phyloP scores from a whole-genome alignment of 1,140 invertebrate species.

The Antheraea pernyi region DNA sequence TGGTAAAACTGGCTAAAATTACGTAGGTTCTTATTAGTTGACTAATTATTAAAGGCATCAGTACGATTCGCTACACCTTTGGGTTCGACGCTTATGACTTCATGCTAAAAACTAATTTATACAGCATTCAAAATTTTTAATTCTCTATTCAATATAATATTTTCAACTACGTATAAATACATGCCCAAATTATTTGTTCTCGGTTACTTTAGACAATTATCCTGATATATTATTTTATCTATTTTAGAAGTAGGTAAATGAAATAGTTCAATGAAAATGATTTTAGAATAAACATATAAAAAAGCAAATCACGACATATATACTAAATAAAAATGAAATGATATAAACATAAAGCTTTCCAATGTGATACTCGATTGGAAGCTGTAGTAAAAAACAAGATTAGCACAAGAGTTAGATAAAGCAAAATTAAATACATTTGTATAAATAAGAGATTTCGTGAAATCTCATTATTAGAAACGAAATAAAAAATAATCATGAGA shows the following conservation, averaged over 20 bases:
- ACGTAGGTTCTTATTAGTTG: conserved; percentile 9
- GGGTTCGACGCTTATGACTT: conserved; percentile 12
- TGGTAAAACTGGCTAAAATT: conserved; percentile 8
- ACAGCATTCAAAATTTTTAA: background rate
- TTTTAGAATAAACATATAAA: background rate
- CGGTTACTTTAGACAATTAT: no score
- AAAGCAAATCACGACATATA: conserved; percentile 2
- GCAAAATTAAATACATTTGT: conserved; percentile 5
- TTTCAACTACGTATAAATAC: conserved; percentile 1
- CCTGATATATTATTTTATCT: no score
- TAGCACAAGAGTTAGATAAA: conserved; percentile 11
- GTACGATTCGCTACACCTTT: conserved; percentile 18
- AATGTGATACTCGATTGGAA: background rate
- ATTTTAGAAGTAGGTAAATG: no score
- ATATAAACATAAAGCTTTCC: background rate
- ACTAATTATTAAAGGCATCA: background rate
- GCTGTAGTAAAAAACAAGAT: background rate
- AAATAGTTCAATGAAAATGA: background rate
- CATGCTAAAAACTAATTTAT: background rate
- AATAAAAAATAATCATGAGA: conserved; percentile 27
- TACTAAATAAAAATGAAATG: background rate
- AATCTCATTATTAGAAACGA: conserved; percentile 1
- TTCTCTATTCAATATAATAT: no score
- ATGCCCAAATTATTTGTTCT: background rate
- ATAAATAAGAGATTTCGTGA: background rate